Conservation (phyloP, 2,888 invertebrate genomes). For the Tolmerus cingulatus region DNA sequence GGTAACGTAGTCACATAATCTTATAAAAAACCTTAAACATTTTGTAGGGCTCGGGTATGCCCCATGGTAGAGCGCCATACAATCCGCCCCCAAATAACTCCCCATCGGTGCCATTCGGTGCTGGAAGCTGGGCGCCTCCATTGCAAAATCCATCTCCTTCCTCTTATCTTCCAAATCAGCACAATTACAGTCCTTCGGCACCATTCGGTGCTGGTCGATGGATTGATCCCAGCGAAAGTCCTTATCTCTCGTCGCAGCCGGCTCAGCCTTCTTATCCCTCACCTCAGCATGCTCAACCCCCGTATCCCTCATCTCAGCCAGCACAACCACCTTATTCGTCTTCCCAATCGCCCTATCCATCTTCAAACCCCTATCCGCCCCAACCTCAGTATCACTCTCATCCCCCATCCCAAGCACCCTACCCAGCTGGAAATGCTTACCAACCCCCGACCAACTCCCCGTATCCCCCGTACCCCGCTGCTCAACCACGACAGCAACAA, state of each 20-base stretch:
- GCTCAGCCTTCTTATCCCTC: constrained; percentile 43
- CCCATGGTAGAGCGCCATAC: constrained; percentile 53
- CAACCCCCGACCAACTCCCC: neutral
- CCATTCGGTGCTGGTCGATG: constrained; percentile 31
- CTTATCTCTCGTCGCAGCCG: constrained; percentile 44
- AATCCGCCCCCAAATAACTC: constrained; percentile 48
- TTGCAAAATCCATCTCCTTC: constrained; percentile 49
- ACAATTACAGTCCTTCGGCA: neutral
- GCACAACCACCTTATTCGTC: constrained; percentile 48
- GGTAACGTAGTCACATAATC: neutral
- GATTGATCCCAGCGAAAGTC: constrained; percentile 32
- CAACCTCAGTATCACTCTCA: constrained; percentile 49
- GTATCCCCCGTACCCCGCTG: constrained; percentile 8
- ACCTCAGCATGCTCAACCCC: constrained; percentile 50
- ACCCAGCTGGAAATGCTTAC: constrained; percentile 6
- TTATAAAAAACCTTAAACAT: constrained; percentile 30
- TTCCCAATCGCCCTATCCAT: constrained; percentile 48
- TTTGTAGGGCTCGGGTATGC: constrained; percentile 63
- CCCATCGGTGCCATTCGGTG: constrained; percentile 58
- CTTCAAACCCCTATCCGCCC: constrained; percentile 42
- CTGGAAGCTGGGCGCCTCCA: constrained; percentile 56
- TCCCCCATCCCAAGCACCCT: constrained; percentile 35
- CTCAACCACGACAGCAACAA: neutral
- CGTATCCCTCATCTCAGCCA: constrained; percentile 49
- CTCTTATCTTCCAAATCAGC: neutral